Percentiles rank a stretch among this genome's conserved stretches.
Conservation (phyloP, 2,113 vertebrate genomes). For the Corvus hawaiiensis region DNA sequence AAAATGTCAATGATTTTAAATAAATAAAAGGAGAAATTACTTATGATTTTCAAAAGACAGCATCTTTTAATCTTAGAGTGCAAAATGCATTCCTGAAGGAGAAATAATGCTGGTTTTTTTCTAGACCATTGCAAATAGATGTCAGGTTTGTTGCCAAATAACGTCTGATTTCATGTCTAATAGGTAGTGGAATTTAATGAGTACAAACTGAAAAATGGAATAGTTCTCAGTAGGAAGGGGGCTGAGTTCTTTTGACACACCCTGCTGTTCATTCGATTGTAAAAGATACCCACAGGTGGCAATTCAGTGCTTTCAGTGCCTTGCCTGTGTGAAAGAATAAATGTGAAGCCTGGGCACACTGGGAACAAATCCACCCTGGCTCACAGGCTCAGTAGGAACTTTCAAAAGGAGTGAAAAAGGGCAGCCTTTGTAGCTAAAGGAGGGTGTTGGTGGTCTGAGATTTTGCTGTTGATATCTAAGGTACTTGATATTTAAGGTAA, state of each 20-base stretch:
- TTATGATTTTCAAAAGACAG: neutral
- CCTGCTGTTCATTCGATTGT: neutral
- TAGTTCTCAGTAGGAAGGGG: neutral
- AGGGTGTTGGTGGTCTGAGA: neutral
- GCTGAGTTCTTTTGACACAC: neutral
- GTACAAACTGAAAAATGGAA: neutral
- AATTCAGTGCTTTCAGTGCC: neutral
- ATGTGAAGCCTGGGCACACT: neutral
- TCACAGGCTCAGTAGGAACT: neutral
- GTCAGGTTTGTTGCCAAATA: slow-evolving; percentile 14
- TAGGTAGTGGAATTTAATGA: slow-evolving; percentile 40
- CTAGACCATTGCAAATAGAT: neutral
- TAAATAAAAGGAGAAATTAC: neutral
- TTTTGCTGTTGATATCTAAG: neutral
- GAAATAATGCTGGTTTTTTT: neutral
- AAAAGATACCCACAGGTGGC: neutral
- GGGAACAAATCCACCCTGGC: neutral
- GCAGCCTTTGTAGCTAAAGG: neutral
- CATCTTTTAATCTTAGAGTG: neutral
- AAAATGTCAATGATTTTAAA: neutral
- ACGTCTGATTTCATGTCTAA: slow-evolving; percentile 2
- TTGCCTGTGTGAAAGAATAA: neutral
- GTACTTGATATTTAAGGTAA: neutral
- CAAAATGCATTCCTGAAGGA: neutral
- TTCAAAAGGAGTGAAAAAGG: neutral